These are phyloP conservation scores for Sebastes oblongus DNA, from an alignment of 2,797 vertebrate species.

Conservation along the genomic window DNA sequence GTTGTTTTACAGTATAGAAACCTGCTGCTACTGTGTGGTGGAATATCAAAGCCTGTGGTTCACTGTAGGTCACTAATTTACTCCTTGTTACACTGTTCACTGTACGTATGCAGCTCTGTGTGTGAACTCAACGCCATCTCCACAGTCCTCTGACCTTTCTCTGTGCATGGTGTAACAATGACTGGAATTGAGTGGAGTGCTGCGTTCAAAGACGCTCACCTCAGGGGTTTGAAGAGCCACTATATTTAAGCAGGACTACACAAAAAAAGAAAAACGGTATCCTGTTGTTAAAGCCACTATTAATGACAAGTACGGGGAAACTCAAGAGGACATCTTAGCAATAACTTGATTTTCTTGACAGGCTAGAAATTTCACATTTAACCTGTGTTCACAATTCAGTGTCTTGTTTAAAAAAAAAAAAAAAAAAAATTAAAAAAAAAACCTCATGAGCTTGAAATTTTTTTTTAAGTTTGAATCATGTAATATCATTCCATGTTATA, in stretches of 20 bases:
- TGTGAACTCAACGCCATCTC: conserved; percentile 65
- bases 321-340: conserved; percentile 72
- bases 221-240: conserved; percentile 82
- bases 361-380: conserved; percentile 51
- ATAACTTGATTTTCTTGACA: conserved; percentile 74
- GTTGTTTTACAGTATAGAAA: conserved; percentile 82
- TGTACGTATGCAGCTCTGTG: conserved; percentile 59
- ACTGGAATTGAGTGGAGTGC: conserved; percentile 79
- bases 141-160: conserved; percentile 58
- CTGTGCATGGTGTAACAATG: conserved; percentile 76
- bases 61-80: conserved; percentile 75
- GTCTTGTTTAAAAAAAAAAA: conserved; percentile 50
- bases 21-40: conserved; percentile 79
- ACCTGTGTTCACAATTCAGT: conserved; percentile 68
- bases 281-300: conserved; percentile 78
- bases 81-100: conserved; percentile 77
- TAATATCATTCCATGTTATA: conserved; percentile 68
- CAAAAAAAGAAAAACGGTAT: conserved; percentile 18
- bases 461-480: conserved; percentile 51
- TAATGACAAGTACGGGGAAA: conserved; percentile 55
- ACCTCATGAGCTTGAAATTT: conserved; percentile 72
- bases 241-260: conserved; percentile 67
- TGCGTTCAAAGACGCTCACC: conserved; percentile 71
- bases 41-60: conserved; percentile 78
- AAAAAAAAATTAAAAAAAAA: conserved; percentile 13